Evolutionary conservation across 2,113 vertebrate genomes (phyloP).

Genomic region (Macaca mulatta): DNA sequence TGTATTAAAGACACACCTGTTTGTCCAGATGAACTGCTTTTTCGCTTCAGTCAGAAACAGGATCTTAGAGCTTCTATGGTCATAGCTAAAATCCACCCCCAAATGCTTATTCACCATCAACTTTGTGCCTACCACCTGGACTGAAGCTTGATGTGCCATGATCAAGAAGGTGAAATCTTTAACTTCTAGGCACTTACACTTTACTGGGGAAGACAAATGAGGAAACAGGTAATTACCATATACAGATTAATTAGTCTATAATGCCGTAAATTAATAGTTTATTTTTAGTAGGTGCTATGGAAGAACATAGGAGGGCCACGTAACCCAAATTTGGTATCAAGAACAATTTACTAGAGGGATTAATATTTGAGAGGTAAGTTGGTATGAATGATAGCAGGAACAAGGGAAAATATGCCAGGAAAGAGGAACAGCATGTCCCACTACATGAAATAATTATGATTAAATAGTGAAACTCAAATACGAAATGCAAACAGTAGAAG

Average conservation of each 20-base stretch:
- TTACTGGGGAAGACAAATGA: background rate
- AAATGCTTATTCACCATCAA: background rate
- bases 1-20: rapidly evolving
- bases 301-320: background rate
- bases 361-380: background rate
- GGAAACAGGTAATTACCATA: rapidly evolving
- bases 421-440: background rate
- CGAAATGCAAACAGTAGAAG: background rate
- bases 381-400: background rate
- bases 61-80: background rate
- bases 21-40: background rate
- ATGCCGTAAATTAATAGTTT: background rate
- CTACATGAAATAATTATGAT: no score
- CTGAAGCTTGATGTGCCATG: no score
- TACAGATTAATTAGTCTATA: no score
- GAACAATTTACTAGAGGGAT: background rate
- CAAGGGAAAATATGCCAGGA: background rate
- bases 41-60: background rate
- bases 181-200: background rate
- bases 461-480: background rate
- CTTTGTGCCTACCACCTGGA: background rate
- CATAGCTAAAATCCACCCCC: rapidly evolving
- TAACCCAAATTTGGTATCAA: no score
- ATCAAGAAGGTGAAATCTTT: background rate
- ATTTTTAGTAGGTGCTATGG: background rate